Percentiles rank a stretch among this genome's conserved stretches.
Evolutionary conservation across 2,888 invertebrate genomes (phyloP).

Genomic region (Periphyllus acericola): DNA sequence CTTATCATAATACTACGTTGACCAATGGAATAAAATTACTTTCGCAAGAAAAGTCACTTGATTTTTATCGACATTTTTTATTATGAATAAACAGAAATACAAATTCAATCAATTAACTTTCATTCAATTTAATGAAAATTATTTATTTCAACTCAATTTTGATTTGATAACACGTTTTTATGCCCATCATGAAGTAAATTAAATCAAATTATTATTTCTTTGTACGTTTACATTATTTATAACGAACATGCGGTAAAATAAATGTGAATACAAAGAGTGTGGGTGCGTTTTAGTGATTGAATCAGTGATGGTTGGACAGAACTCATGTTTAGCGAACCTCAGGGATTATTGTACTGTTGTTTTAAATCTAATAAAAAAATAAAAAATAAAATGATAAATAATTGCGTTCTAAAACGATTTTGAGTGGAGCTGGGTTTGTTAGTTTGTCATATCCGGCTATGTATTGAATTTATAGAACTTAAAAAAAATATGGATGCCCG

Average conservation of each 20-base stretch:
- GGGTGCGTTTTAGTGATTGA: no score
- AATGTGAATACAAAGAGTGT: background rate
- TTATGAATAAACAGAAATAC: background rate
- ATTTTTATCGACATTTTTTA: background rate
- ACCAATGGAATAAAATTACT: background rate
- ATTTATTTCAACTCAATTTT: background rate
- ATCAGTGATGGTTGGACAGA: no score
- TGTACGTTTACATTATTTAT: background rate
- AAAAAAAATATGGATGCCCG: background rate
- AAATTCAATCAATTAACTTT: background rate
- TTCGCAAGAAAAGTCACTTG: background rate
- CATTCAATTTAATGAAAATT: background rate
- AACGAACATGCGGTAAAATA: background rate
- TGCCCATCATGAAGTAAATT: background rate
- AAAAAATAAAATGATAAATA: background rate
- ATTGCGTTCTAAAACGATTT: background rate
- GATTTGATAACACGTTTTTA: background rate
- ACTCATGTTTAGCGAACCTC: background rate
- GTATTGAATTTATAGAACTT: background rate
- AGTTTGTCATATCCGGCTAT: no score
- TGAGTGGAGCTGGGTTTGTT: background rate
- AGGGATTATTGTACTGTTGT: background rate
- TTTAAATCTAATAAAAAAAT: background rate
- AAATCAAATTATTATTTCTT: background rate
- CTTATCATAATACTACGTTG: background rate